phyloP scores from a whole-genome alignment of 2,888 invertebrate genomes.

The Theristus sp. region DNA sequence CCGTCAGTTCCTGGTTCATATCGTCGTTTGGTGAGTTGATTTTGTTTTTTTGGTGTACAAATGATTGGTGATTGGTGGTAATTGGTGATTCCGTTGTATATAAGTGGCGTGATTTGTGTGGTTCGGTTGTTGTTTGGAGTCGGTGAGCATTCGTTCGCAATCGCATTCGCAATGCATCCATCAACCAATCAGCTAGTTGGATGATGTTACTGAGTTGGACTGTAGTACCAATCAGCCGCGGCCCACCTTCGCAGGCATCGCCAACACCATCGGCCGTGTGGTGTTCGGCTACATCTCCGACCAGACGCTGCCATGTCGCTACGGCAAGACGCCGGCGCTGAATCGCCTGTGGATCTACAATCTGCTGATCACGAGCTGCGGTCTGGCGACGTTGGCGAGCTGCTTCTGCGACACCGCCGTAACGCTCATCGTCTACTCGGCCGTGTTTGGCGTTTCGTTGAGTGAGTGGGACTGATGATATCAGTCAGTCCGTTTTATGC shows the following conservation, averaged over 20 bases:
- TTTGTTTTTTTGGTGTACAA: too few relatives aligned
- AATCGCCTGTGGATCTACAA: constrained; percentile 79
- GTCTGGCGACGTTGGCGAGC: constrained; percentile 64
- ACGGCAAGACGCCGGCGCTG: constrained; percentile 48
- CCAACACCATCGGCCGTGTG: constrained; percentile 73
- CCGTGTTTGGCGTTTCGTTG: constrained; percentile 38
- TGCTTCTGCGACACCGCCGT: constrained; percentile 53
- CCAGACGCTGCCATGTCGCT: constrained; percentile 1
- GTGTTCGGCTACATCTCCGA: constrained; percentile 51
- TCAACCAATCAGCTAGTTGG: too few relatives aligned
- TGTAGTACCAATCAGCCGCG: too few relatives aligned
- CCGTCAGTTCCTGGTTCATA: constrained; percentile 1
- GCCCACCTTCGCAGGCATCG: constrained; percentile 46
- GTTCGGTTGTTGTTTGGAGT: too few relatives aligned
- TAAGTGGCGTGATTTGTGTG: too few relatives aligned
- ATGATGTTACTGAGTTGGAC: too few relatives aligned
- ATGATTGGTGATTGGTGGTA: too few relatives aligned
- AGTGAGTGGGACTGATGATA: too few relatives aligned
- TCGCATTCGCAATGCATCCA: too few relatives aligned
- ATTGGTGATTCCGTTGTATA: too few relatives aligned
- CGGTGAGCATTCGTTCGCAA: too few relatives aligned
- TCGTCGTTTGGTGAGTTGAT: constrained; percentile 2
- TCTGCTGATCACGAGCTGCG: constrained; percentile 63
- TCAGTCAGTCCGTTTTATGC: too few relatives aligned
- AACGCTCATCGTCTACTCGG: constrained; percentile 54